A percentile compares a stretch with the other conserved stretches of the same genome.
These are phyloP conservation scores for Porites cylindrica DNA, from an alignment of 92 coral and sea anemone species.

Conservation along the genomic window DNA sequence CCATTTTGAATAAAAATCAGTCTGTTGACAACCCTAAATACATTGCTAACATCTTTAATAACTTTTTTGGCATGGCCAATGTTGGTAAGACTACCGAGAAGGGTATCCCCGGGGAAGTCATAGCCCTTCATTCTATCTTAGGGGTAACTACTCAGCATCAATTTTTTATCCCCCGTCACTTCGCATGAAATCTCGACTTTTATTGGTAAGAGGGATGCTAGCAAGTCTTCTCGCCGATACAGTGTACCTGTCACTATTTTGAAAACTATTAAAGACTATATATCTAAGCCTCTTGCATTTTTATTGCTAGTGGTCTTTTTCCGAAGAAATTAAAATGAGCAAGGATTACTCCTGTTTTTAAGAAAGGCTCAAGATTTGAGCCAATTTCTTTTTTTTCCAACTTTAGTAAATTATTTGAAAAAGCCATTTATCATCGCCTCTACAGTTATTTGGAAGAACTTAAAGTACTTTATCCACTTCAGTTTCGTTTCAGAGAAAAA, in stretches of 20 bases:
- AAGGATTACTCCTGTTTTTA: too few relatives aligned
- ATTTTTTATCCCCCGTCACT: slow-evolving; percentile 31
- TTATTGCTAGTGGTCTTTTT: slow-evolving; percentile 28
- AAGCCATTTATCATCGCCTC: too few relatives aligned
- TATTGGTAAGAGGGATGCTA: slow-evolving; percentile 8
- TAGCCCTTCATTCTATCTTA: slow-evolving; percentile 2
- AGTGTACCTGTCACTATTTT: too few relatives aligned
- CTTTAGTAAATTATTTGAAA: too few relatives aligned
- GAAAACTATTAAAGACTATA: too few relatives aligned
- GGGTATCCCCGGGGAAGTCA: not conserved
- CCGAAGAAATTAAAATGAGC: slow-evolving; percentile 15
- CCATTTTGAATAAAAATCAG: not conserved
- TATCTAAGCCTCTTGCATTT: not conserved
- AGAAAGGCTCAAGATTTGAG: too few relatives aligned
- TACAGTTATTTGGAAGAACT: too few relatives aligned
- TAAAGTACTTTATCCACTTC: too few relatives aligned
- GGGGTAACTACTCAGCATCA: slow-evolving; percentile 24
- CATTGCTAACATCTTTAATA: slow-evolving; percentile 6
- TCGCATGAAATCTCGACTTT: not conserved
- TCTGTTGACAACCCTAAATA: slow-evolving; percentile 31
- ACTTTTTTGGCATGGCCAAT: too few relatives aligned
- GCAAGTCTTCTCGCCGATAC: too few relatives aligned
- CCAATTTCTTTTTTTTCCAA: too few relatives aligned
- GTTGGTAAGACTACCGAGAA: not conserved
- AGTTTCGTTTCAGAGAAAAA: too few relatives aligned